Evolutionary conservation across 2,113 vertebrate genomes (phyloP).

Genomic region (Zapornia atra): DNA sequence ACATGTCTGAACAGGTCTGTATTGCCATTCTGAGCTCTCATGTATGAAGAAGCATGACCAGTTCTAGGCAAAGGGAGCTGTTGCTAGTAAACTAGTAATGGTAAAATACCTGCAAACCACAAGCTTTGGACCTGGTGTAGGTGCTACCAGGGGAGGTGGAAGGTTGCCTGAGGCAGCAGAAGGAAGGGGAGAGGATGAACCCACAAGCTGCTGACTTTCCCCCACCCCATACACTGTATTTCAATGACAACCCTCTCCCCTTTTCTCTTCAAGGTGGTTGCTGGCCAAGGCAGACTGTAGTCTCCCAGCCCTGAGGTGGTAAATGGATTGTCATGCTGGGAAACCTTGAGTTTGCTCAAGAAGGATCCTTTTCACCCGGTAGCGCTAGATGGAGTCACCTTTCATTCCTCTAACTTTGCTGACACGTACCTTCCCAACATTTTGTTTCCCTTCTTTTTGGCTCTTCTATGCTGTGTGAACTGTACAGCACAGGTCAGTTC

Average conservation of each 20-base stretch:
- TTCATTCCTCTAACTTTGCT: not conserved
- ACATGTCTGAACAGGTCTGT: not conserved
- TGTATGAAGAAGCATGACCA: not conserved
- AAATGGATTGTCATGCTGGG: not conserved
- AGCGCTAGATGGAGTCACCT: not conserved
- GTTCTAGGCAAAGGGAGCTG: not conserved
- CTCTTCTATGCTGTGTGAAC: not conserved
- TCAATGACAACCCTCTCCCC: not conserved
- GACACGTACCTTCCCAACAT: not conserved
- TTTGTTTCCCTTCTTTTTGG: not conserved
- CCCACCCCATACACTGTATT: not conserved
- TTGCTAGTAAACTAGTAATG: not conserved
- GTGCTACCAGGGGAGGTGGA: not conserved
- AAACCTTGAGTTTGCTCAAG: not conserved
- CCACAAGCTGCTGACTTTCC: not conserved
- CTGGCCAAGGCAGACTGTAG: not conserved
- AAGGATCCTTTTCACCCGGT: not conserved
- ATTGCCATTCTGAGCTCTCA: not conserved
- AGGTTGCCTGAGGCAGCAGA: not conserved
- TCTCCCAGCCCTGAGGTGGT: not conserved
- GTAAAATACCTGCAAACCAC: not conserved
- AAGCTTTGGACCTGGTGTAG: not conserved
- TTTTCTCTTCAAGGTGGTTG: not conserved
- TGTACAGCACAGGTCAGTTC: not conserved
- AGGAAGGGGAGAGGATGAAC: not conserved